Percentiles rank a stretch among this genome's conserved stretches.
Conservation (phyloP, 2,113 vertebrate genomes). For the Lipotes vexillifer region DNA sequence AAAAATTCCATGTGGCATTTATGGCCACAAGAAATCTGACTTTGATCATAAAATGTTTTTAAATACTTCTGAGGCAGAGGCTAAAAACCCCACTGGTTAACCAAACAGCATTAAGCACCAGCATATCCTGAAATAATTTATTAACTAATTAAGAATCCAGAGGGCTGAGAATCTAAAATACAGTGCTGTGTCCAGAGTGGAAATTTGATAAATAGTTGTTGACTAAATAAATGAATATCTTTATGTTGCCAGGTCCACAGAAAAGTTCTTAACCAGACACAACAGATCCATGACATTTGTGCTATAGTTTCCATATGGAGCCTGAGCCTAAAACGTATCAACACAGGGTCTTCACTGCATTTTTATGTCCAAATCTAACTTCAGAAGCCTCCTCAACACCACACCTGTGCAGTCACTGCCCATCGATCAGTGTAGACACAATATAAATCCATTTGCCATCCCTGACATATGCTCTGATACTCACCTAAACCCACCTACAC, state of each 20-base stretch:
- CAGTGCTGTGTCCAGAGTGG: neutral
- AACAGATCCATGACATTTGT: neutral
- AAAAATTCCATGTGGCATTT: neutral
- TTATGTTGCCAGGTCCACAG: neutral
- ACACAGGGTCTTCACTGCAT: neutral
- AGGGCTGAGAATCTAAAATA: slow-evolving; percentile 20
- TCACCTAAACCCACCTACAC: neutral
- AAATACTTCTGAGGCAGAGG: neutral
- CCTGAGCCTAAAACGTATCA: neutral
- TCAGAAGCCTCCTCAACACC: neutral
- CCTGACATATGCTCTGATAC: neutral
- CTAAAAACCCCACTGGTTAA: slow-evolving; percentile 1
- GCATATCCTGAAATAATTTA: slow-evolving; percentile 11
- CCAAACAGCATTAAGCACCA: neutral
- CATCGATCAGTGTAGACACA: neutral
- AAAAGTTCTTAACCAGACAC: neutral
- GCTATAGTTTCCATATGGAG: neutral
- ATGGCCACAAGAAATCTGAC: neutral
- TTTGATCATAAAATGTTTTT: neutral
- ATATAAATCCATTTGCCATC: neutral
- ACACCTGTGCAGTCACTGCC: neutral
- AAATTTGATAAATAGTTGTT: neutral
- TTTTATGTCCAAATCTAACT: neutral
- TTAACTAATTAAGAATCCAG: slow-evolving; percentile 28
- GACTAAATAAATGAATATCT: neutral